phyloP scores from a whole-genome alignment of 2,888 invertebrate genomes.

The Drosophila tanythrix region DNA sequence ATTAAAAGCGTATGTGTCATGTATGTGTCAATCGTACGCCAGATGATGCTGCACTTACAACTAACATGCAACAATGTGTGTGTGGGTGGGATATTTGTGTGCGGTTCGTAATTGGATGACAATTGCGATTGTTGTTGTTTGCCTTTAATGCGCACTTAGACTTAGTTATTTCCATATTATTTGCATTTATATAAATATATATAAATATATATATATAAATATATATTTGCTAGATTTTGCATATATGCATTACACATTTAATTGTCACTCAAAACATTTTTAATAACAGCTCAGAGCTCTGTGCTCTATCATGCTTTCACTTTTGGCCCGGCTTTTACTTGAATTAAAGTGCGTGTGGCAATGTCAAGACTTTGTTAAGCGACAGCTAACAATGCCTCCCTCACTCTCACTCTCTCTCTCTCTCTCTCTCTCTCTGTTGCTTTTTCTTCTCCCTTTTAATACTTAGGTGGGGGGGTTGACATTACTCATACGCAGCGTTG shows the following conservation, averaged over 20 bases:
- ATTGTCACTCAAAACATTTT: background rate
- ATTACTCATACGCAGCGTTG: slow-evolving; percentile 59
- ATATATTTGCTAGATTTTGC: background rate
- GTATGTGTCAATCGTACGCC: no score
- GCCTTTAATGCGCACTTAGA: background rate
- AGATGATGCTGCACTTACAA: background rate
- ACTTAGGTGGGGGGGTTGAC: slow-evolving; percentile 4
- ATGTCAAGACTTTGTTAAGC: slow-evolving; percentile 9
- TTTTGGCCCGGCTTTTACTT: background rate
- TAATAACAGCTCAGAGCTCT: background rate
- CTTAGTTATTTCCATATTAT: background rate
- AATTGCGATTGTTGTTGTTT: background rate
- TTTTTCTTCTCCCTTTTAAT: background rate
- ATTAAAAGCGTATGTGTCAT: background rate
- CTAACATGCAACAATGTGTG: background rate
- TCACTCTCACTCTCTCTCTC: background rate
- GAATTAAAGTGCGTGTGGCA: background rate
- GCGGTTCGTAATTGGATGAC: background rate
- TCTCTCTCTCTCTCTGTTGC: background rate
- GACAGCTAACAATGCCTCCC: background rate
- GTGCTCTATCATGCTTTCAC: background rate
- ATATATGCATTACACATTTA: background rate
- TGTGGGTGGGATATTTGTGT: background rate
- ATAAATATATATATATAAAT: no score
- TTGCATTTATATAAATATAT: background rate